A percentile compares a stretch with the other conserved stretches of the same genome.
Conservation (phyloP, 2,113 vertebrate genomes). For the Crotophaga sulcirostris region DNA sequence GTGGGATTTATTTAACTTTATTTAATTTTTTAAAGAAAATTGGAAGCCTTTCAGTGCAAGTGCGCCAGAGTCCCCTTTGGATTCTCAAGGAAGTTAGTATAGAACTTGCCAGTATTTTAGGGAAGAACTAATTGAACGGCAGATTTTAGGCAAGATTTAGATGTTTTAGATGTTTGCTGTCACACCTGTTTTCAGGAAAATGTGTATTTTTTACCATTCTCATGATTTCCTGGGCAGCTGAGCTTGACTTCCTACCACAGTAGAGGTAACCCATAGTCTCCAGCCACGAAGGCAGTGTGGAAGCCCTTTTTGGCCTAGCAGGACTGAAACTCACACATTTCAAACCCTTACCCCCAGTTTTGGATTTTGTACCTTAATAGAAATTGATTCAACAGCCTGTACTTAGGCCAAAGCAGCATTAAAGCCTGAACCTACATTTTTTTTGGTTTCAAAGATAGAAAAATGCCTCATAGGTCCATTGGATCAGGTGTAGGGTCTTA, state of each 20-base stretch:
- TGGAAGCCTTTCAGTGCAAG: conserved; percentile 23
- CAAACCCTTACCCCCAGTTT: background rate
- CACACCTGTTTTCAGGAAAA: background rate
- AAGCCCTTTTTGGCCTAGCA: background rate
- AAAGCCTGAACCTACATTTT: background rate
- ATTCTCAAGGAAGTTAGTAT: background rate
- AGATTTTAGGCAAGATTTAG: background rate
- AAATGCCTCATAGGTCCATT: background rate
- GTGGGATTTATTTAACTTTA: conserved; percentile 44
- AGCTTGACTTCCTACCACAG: background rate
- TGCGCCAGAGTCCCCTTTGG: background rate
- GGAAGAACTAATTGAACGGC: background rate
- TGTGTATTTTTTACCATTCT: background rate
- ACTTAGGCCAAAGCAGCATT: background rate
- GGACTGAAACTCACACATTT: background rate
- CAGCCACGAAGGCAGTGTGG: background rate
- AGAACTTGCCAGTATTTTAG: conserved; percentile 5
- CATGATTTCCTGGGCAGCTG: background rate
- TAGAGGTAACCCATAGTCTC: background rate
- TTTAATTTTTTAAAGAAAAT: conserved; percentile 42
- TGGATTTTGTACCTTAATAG: background rate
- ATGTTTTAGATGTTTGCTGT: background rate
- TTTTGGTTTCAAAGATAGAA: background rate
- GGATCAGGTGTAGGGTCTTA: background rate
- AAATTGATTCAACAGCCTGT: background rate